Percentiles rank a stretch among this genome's conserved stretches.
These are phyloP conservation scores for Trichomalopsis sarcophagae DNA, from an alignment of 1,140 invertebrate species.

Conservation along the genomic window DNA sequence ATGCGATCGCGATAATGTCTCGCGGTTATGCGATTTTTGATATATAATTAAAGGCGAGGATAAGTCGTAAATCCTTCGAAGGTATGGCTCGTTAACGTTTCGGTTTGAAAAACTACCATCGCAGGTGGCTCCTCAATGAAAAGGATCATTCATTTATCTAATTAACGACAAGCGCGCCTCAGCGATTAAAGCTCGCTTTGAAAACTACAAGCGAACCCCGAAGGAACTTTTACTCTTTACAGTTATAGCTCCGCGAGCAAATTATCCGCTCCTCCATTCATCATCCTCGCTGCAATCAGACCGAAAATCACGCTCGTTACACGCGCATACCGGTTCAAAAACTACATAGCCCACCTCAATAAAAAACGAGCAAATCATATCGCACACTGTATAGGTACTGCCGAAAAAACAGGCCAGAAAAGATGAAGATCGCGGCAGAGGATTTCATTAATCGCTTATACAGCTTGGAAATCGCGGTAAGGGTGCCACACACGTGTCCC, in stretches of 20 bases:
- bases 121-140: background rate
- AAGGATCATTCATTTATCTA: background rate
- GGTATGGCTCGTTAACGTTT: background rate
- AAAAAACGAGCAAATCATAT: too few relatives aligned
- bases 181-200: too few relatives aligned
- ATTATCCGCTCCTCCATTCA: background rate
- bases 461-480: conserved; percentile 16
- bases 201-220: too few relatives aligned
- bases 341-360: background rate
- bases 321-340: background rate
- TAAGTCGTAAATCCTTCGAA: too few relatives aligned
- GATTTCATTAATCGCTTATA: too few relatives aligned
- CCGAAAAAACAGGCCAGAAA: too few relatives aligned
- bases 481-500: conserved; percentile 35
- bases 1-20: too few relatives aligned
- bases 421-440: too few relatives aligned
- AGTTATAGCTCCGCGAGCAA: background rate
- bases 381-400: too few relatives aligned
- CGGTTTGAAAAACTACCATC: background rate
- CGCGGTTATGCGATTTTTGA: too few relatives aligned
- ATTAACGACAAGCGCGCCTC: background rate
- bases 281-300: background rate
- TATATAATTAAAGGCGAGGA: too few relatives aligned
- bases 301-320: background rate
- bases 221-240: background rate